Evolutionary conservation across 2,797 vertebrate species (phyloP), one percentile per base, ranked within the genome.

Genomic region (Simalia tracyae): DNA sequence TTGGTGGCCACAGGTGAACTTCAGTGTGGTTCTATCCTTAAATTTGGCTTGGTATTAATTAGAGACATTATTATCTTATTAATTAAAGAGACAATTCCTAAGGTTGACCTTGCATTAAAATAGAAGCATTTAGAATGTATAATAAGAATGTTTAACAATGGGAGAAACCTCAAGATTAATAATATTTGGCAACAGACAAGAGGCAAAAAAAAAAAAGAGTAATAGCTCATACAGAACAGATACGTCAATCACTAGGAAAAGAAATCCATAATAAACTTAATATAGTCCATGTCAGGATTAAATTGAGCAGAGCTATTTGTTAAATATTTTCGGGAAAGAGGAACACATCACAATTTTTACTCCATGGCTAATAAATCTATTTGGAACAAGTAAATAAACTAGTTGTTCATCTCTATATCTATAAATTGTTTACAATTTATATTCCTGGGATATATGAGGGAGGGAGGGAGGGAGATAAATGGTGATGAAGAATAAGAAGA

Each of bases 91-190:
- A 42, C 17, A 22, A 31, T 76, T 19, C 0, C 22, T 6, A 61
- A 61, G 7, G 91, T 95, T 92, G 1, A 84, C 91, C 95, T 96
- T 95, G 94, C 93, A 56, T 81, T 61, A 81, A 42, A 95, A 95
- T 95, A 93, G 91, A 94, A 95, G 95, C 95, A 92, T 93, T 96
- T 93, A 90, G 89, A 94, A 92, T 54, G 50, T 88, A 92, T 93
- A 94, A 95, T 94, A 94, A 93, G 93, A 94, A 93, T 94, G 96
- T 95, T 94, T 96, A 95, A 94, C 95, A 96, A 95, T 94, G 19
- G 17, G 42, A 36, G 3, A 95, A 95, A 94, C 54, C 94, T 96
- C 96, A 95, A 93, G 94, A 95, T 95, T 95, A 96, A 95, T 95
- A 96, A 92, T 96, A 87, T 95, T 96, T 97, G 94, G 92, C 93